Evolutionary conservation across 2,888 invertebrate species (phyloP).

Genomic region (Lathronympha strigana): DNA sequence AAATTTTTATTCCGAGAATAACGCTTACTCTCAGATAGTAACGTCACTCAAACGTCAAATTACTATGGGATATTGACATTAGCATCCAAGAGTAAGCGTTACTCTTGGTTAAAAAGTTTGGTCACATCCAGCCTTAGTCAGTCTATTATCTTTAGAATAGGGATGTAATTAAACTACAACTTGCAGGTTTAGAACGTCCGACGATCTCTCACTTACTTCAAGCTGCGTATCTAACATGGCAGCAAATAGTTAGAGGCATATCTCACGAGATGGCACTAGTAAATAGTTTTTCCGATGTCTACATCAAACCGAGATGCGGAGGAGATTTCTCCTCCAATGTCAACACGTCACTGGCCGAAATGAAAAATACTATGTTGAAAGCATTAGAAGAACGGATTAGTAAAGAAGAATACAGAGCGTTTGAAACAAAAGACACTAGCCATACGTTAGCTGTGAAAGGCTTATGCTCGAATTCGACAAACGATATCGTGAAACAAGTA

Average conservation of each 20-base stretch:
- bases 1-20: no score
- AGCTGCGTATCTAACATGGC: constrained; percentile 85
- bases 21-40: no score
- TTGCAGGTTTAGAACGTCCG: constrained; percentile 85
- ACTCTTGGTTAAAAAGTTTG: no score
- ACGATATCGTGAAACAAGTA: constrained; percentile 84
- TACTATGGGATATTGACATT: no score
- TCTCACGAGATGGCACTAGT: constrained; percentile 80
- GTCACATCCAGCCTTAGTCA: no score
- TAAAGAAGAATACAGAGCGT: constrained; percentile 43
- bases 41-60: no score
- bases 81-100: no score
- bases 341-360: constrained; percentile 74
- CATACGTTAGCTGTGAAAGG: constrained; percentile 73
- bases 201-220: constrained; percentile 86
- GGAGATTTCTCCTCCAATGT: constrained; percentile 65
- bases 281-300: constrained; percentile 86
- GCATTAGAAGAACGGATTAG: constrained; percentile 56
- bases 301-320: constrained; percentile 83
- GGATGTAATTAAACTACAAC: no score
- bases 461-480: constrained; percentile 77
- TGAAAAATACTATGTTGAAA: constrained; percentile 77
- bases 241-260: constrained; percentile 86
- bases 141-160: no score
- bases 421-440: constrained; percentile 46